Conservation (phyloP, 2,797 vertebrate genomes). For the Cuculus canorus region DNA sequence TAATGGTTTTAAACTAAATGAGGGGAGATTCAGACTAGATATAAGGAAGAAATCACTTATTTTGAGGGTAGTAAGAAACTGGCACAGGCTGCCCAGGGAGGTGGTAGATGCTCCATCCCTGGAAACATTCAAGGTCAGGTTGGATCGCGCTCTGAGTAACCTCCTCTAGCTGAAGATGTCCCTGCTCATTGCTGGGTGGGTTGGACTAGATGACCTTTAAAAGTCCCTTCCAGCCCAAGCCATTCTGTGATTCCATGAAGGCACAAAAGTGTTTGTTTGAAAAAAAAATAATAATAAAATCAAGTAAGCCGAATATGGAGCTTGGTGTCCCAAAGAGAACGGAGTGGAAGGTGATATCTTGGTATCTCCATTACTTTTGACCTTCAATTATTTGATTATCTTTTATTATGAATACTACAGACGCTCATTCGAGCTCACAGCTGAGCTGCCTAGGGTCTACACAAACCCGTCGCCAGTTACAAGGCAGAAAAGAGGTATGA, state of each 20-base stretch:
- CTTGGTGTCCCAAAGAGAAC: background rate
- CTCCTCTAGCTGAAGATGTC: background rate
- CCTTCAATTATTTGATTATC: background rate
- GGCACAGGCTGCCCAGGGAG: background rate
- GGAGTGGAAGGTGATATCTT: background rate
- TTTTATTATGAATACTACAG: background rate
- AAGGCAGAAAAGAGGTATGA: background rate
- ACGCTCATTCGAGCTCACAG: background rate
- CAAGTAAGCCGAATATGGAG: accelerated
- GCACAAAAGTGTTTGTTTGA: background rate
- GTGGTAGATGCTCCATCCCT: background rate
- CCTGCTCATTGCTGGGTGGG: background rate
- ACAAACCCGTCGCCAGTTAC: background rate
- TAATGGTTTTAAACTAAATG: background rate
- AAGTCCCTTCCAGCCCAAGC: background rate
- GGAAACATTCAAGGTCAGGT: background rate
- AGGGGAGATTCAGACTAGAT: background rate
- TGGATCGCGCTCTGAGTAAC: background rate
- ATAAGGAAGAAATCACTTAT: background rate
- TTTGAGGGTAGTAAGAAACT: background rate
- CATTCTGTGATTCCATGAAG: background rate
- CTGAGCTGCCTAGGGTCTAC: background rate
- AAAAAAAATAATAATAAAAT: background rate
- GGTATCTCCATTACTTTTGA: background rate
- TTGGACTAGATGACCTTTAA: background rate